These are phyloP conservation scores for Automeris io DNA, from an alignment of 2,888 invertebrate species.

Conservation along the genomic window DNA sequence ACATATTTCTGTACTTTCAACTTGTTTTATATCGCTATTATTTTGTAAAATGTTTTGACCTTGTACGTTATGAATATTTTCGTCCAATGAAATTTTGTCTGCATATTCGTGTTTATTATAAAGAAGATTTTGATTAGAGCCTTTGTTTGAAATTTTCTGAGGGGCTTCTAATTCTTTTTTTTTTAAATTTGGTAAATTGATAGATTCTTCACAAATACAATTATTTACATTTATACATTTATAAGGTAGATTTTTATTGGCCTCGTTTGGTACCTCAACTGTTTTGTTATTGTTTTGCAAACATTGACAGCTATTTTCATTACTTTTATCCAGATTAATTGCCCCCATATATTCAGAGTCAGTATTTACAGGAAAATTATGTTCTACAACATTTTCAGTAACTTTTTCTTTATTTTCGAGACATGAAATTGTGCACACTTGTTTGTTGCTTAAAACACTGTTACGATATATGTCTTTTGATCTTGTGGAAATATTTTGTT, in stretches of 20 bases:
- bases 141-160: background rate
- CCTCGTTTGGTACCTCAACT: constrained; percentile 7
- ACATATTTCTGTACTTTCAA: constrained; percentile 9
- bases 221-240: constrained; percentile 27
- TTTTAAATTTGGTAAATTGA: constrained; percentile 4
- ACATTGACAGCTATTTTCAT: constrained; percentile 36
- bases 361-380: constrained; percentile 20
- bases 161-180: background rate
- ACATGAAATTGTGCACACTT: background rate
- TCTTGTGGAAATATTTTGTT: background rate
- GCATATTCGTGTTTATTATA: background rate
- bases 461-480: background rate
- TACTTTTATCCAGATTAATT: constrained; percentile 52
- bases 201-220: constrained; percentile 24
- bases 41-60: background rate
- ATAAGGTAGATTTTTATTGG: constrained; percentile 14
- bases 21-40: background rate
- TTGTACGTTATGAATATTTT: background rate
- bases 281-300: constrained; percentile 10
- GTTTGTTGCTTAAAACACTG: background rate
- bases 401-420: background rate
- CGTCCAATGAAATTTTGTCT: background rate
- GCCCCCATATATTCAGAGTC: constrained; percentile 52
- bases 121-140: background rate
- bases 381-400: constrained; percentile 9